A percentile compares a stretch with the other conserved stretches of the same genome.
These are phyloP conservation scores for Drosophila birchii DNA, from an alignment of 2,888 invertebrate species.

Conservation along the genomic window DNA sequence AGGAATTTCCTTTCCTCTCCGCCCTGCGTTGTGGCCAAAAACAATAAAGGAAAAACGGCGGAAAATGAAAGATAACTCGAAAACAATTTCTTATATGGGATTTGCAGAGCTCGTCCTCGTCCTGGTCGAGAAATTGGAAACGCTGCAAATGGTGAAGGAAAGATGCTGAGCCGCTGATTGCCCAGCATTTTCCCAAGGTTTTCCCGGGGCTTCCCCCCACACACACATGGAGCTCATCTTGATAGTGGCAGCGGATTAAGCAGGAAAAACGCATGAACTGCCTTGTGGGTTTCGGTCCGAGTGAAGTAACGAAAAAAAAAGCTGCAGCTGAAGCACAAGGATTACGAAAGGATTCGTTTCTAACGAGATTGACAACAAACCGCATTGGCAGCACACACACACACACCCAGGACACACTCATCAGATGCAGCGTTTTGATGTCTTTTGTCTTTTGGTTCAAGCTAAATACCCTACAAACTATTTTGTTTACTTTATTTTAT, in stretches of 20 bases:
- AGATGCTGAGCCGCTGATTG: conserved; percentile 50
- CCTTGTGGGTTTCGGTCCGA: conserved; percentile 26
- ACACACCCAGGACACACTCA: conserved; percentile 12
- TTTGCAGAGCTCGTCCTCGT: conserved; percentile 54
- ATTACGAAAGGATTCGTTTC: conserved; percentile 80
- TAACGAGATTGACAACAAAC: conserved; percentile 79
- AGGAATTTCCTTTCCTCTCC: background rate
- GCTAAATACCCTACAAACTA: background rate
- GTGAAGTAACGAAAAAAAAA: conserved; percentile 47
- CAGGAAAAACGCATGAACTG: conserved; percentile 68
- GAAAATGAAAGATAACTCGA: conserved; percentile 64
- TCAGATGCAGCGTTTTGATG: conserved; percentile 66
- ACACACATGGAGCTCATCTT: conserved; percentile 60
- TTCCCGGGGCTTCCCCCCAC: conserved; percentile 4
- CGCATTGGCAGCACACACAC: conserved; percentile 52
- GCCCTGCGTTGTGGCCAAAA: background rate
- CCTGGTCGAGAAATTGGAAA: conserved; percentile 68
- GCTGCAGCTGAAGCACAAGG: conserved; percentile 78
- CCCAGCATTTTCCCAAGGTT: conserved; percentile 18
- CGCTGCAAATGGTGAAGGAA: conserved; percentile 42
- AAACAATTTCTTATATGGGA: conserved; percentile 78
- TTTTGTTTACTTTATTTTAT: background rate
- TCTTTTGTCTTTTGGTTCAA: conserved; percentile 32
- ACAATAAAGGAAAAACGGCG: conserved; percentile 20
- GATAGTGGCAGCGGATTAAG: conserved; percentile 77